These are phyloP conservation scores for Blastobasis lacticolella DNA, from an alignment of 2,888 invertebrate genomes.

Conservation along the genomic window DNA sequence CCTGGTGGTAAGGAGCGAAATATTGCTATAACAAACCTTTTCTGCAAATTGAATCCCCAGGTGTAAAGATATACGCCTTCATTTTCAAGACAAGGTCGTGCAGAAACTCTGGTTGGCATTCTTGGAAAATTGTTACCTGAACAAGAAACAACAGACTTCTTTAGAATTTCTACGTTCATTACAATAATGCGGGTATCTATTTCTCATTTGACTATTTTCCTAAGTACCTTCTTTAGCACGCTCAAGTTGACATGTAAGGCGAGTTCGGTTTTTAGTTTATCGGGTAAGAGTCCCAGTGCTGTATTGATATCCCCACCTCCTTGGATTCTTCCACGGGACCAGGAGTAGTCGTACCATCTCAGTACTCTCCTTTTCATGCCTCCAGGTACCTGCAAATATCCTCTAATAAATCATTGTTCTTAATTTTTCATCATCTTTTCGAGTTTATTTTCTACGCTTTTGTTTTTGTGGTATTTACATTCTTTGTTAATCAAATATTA, in stretches of 20 bases:
- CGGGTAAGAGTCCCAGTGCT: slow-evolving; percentile 92
- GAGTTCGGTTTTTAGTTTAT: slow-evolving; percentile 96
- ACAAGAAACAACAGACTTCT: slow-evolving; percentile 13
- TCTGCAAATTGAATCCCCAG: slow-evolving; percentile 96
- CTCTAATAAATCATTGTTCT: too few species aligned
- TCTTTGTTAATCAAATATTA: too few species aligned
- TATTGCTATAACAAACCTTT: slow-evolving; percentile 76
- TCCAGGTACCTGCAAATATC: slow-evolving; percentile 80
- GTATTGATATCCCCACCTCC: slow-evolving; percentile 98
- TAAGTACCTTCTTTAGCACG: slow-evolving; percentile 91
- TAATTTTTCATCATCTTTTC: too few species aligned
- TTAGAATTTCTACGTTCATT: background rate
- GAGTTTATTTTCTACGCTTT: too few species aligned
- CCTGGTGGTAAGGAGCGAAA: too few species aligned
- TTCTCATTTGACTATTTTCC: background rate
- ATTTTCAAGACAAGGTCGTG: slow-evolving; percentile 97
- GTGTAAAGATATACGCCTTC: slow-evolving; percentile 98
- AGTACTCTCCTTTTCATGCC: slow-evolving; percentile 97
- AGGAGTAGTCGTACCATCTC: slow-evolving; percentile 98
- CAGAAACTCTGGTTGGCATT: slow-evolving; percentile 97
- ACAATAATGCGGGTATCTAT: background rate
- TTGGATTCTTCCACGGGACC: slow-evolving; percentile 96
- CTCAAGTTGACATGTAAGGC: slow-evolving; percentile 96
- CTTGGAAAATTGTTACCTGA: slow-evolving; percentile 96
- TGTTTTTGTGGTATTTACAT: too few species aligned